Percentiles rank a stretch among this genome's conserved stretches.
Evolutionary conservation across 2,797 vertebrate genomes (phyloP).

Genomic region (Muscicapa striata): DNA sequence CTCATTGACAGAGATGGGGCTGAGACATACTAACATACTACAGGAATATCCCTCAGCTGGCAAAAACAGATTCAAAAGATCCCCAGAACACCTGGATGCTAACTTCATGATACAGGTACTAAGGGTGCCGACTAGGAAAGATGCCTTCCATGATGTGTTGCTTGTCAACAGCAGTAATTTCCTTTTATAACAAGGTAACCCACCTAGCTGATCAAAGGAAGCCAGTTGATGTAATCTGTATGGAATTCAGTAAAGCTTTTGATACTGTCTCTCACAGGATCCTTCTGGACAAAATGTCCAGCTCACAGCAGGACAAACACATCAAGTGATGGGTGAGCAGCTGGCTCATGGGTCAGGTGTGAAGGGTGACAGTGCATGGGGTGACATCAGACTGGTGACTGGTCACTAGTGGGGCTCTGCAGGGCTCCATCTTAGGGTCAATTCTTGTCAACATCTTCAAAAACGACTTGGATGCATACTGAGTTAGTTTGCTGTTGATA

Average conservation of each 20-base stretch:
- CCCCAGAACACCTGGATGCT: background rate
- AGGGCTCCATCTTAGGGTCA: background rate
- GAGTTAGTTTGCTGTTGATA: background rate
- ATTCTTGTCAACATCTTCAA: background rate
- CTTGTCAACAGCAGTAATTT: background rate
- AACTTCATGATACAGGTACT: background rate
- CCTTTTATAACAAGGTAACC: background rate
- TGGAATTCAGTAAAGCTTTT: background rate
- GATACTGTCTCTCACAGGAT: background rate
- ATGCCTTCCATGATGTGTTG: background rate
- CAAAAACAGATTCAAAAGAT: background rate
- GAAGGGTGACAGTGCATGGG: background rate
- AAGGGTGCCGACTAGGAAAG: background rate
- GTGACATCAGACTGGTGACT: background rate
- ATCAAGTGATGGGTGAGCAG: background rate
- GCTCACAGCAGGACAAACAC: background rate
- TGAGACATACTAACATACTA: background rate
- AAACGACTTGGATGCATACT: background rate
- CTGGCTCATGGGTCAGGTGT: fast-evolving
- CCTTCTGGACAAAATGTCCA: background rate
- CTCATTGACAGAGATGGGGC: background rate
- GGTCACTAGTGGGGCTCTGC: background rate
- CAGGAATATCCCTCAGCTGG: background rate
- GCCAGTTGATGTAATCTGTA: background rate
- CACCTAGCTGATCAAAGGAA: background rate